Base-by-base conservation (phyloP, 2,888 invertebrate genomes). In the Parapristionchus giblindavisi region DNA sequence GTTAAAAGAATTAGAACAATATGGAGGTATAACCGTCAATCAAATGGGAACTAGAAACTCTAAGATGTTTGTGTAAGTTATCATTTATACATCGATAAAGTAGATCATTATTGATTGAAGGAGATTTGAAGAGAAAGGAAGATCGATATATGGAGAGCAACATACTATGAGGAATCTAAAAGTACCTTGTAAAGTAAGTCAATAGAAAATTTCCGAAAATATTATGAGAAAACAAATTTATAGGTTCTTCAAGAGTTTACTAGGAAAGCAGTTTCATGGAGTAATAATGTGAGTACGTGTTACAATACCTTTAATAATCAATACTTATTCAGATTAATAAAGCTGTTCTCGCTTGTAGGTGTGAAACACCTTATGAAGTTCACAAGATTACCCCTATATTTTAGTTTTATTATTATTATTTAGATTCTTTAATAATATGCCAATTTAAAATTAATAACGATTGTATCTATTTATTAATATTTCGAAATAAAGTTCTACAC, bases 381-480 rank as follows among this genome's bases (percentile, higher is more conserved):
- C 52, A 66, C 66, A 66, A 66, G 66, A 66, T 66, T 21, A 66
- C 66, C 3, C 66, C 66, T n/a, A n/a, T n/a, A n/a, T n/a, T n/a
- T n/a, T n/a, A n/a, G n/a, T n/a, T n/a, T n/a, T n/a, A n/a, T n/a
- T n/a, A n/a, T n/a, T n/a, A n/a, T n/a, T n/a, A n/a, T n/a, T n/a
- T n/a, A n/a, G n/a, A n/a, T n/a, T n/a, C n/a, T n/a, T n/a, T n/a
- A n/a, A n/a, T n/a, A n/a, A n/a, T n/a, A n/a, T n/a, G n/a, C n/a
- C n/a, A n/a, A n/a, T n/a, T n/a, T n/a, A n/a, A n/a, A n/a, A n/a
- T n/a, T n/a, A n/a, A n/a, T n/a, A n/a, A n/a, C n/a, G n/a, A n/a
- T n/a, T n/a, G n/a, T n/a, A n/a, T n/a, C n/a, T n/a, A n/a, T n/a
- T n/a, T n/a, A n/a, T n/a, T n/a, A n/a, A n/a, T n/a, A n/a, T n/a